Evolutionary conservation across 2,113 vertebrate species (phyloP).

Genomic region (Morphnarchus princeps): DNA sequence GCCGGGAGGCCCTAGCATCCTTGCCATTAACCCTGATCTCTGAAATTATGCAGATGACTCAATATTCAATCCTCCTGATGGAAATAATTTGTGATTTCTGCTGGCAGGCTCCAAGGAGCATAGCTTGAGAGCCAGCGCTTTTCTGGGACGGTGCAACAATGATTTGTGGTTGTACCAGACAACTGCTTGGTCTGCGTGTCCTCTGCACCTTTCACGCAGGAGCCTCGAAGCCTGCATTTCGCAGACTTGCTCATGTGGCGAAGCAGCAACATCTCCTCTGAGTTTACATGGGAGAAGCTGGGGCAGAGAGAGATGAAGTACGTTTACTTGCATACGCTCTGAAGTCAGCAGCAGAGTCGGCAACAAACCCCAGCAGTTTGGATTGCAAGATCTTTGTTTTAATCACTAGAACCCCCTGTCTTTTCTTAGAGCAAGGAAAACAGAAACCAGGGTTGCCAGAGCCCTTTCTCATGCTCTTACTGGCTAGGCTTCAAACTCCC

Average conservation of each 20-base stretch:
- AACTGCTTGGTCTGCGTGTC: background rate
- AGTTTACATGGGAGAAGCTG: background rate
- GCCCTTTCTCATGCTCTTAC: background rate
- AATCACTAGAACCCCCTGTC: background rate
- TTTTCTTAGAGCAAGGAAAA: background rate
- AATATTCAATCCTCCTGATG: background rate
- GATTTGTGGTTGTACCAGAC: background rate
- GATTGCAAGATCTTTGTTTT: background rate
- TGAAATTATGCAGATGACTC: background rate
- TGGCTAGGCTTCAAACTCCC: background rate
- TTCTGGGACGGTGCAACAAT: background rate
- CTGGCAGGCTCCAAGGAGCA: background rate
- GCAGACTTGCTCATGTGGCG: background rate
- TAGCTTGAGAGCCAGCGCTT: background rate
- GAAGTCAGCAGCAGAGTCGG: background rate
- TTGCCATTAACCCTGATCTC: background rate
- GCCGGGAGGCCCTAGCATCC: background rate
- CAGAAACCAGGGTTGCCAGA: background rate
- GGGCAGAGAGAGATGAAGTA: background rate
- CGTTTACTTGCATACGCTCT: background rate
- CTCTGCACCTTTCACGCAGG: background rate
- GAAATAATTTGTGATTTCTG: background rate
- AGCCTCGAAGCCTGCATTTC: rapidly evolving
- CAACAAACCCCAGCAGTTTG: background rate
- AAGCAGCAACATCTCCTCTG: background rate